Evolutionary conservation across 2,888 invertebrate genomes (phyloP).

Genomic region (Mythimna pallens): DNA sequence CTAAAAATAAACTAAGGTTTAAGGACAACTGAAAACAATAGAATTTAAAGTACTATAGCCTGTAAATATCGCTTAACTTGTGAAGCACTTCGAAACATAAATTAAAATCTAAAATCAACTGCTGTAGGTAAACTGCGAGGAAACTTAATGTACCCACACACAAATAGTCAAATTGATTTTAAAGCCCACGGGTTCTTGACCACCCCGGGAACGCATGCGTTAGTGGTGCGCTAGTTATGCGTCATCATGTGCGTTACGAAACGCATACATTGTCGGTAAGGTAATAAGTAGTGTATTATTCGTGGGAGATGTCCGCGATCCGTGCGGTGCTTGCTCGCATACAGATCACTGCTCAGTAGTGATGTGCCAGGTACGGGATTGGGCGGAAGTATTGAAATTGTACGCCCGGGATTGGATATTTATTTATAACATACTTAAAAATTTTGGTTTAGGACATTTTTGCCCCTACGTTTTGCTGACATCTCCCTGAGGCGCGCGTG

Average conservation of each 20-base stretch:
- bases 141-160: slow-evolving; percentile 38
- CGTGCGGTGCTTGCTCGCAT: slow-evolving; percentile 69
- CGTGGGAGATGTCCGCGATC: slow-evolving; percentile 70
- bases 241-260: slow-evolving; percentile 71
- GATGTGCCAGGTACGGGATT: slow-evolving; percentile 39
- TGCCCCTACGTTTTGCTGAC: no score
- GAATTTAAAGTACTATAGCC: not conserved
- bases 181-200: slow-evolving; percentile 50
- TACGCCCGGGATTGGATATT: not conserved
- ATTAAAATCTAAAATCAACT: slow-evolving; percentile 8
- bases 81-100: slow-evolving; percentile 11
- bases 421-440: no score
- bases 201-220: slow-evolving; percentile 62
- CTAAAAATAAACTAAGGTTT: not conserved
- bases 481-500: no score
- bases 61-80: not conserved
- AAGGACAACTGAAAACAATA: not conserved
- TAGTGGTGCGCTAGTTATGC: slow-evolving; percentile 67
- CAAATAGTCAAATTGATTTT: slow-evolving; percentile 57
- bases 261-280: slow-evolving; percentile 65
- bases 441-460: no score
- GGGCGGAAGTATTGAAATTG: not conserved
- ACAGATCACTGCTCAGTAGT: slow-evolving; percentile 67
- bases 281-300: slow-evolving; percentile 72
- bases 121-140: slow-evolving; percentile 18